Percentiles rank a stretch among this genome's conserved stretches.
These are phyloP conservation scores for Papilio polytes DNA, from an alignment of 1,140 invertebrate species.

Conservation along the genomic window DNA sequence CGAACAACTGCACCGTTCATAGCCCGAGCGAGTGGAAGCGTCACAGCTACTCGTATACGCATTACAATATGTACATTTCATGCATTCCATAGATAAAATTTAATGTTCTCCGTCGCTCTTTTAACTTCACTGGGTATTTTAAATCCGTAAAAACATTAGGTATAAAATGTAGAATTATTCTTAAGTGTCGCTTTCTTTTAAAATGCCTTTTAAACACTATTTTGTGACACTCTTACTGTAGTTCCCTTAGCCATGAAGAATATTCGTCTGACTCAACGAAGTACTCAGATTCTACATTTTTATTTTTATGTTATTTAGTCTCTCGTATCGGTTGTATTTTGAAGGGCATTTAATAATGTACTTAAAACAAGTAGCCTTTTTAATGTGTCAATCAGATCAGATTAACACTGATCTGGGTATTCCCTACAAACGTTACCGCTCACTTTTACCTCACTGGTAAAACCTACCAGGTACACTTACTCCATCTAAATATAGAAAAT, in stretches of 20 bases:
- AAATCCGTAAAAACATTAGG: conserved; percentile 15
- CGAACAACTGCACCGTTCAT: conserved; percentile 37
- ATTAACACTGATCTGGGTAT: neutral
- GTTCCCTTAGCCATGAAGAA: neutral
- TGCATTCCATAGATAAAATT: conserved; percentile 59
- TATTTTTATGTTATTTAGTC: neutral
- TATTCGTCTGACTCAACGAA: neutral
- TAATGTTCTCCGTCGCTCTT: conserved; percentile 41
- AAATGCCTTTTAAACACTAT: neutral
- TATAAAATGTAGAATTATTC: neutral
- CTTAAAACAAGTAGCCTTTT: neutral
- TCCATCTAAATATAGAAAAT: neutral
- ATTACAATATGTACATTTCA: conserved; percentile 32
- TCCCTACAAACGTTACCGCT: neutral
- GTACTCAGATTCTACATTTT: neutral
- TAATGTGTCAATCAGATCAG: neutral
- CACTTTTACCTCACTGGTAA: neutral
- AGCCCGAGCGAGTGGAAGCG: conserved; percentile 44
- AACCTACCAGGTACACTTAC: neutral
- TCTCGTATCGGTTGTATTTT: neutral
- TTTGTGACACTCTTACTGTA: neutral
- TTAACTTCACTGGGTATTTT: conserved; percentile 26
- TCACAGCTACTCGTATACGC: conserved; percentile 33
- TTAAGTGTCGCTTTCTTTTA: neutral
- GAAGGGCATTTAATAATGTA: neutral